Conservation (phyloP, 2,888 invertebrate genomes). For the Drosophila histrio region DNA sequence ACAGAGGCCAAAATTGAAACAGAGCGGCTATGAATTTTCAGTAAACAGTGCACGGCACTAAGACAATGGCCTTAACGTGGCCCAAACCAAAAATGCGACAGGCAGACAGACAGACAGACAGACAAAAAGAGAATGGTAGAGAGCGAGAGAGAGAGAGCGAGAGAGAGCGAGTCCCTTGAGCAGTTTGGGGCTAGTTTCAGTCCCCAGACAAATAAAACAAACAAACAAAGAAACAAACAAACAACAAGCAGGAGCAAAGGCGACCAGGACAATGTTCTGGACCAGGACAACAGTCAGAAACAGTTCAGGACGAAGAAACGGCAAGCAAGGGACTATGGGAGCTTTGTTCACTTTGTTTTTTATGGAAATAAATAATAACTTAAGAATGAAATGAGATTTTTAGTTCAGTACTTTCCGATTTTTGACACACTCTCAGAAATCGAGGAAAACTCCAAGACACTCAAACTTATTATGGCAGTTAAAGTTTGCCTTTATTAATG, state of each 20-base stretch:
- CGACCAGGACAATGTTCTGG: conserved; percentile 6
- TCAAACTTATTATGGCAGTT: no score
- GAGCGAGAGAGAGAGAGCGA: neutral
- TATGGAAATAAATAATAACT: no score
- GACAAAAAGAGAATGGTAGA: neutral
- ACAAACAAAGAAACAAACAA: conserved; percentile 62
- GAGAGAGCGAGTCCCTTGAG: conserved; percentile 25
- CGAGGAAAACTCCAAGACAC: no score
- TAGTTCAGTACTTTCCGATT: no score
- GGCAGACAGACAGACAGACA: neutral
- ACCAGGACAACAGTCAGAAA: conserved; percentile 18
- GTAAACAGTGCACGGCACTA: conserved; percentile 43
- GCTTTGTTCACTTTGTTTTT: no score
- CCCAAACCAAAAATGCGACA: conserved; percentile 16
- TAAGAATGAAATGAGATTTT: no score
- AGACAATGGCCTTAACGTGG: conserved; percentile 69
- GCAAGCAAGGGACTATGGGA: no score
- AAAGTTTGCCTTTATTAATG: no score
- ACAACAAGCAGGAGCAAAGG: conserved; percentile 31
- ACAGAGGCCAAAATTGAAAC: conserved; percentile 70
- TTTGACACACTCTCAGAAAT: no score
- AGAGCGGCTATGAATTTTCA: conserved; percentile 77
- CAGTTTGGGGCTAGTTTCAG: conserved; percentile 72
- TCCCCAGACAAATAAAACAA: conserved; percentile 70
- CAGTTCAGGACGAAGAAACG: neutral